Evolutionary conservation across 2,113 vertebrate genomes (phyloP).

Genomic region (Barnardius zonarius): DNA sequence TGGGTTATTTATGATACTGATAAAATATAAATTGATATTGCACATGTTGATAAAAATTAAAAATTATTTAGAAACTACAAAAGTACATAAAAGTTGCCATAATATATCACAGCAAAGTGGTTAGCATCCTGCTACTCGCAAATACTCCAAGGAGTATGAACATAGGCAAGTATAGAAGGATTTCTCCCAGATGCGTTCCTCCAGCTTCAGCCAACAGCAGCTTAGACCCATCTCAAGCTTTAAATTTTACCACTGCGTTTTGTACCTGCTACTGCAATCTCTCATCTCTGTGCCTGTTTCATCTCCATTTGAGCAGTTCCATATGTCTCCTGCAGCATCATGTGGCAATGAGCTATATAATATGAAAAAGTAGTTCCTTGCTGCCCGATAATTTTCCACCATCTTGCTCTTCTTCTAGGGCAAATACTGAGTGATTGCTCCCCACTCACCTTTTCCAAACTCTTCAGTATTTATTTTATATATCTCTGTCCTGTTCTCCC

Average conservation of each 20-base stretch:
- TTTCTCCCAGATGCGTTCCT: neutral
- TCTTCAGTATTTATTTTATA: neutral
- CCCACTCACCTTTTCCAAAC: neutral
- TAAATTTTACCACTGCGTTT: neutral
- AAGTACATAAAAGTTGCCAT: neutral
- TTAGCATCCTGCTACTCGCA: neutral
- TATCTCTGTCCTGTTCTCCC: neutral
- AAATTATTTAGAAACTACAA: neutral
- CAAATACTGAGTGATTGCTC: neutral
- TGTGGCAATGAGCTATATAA: neutral
- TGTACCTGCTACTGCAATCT: neutral
- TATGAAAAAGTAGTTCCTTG: neutral
- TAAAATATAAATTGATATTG: neutral
- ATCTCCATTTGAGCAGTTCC: neutral
- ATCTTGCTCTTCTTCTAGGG: neutral
- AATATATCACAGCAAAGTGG: neutral
- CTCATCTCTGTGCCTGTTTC: neutral
- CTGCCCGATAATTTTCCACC: neutral
- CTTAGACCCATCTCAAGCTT: neutral
- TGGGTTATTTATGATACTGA: neutral
- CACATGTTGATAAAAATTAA: neutral
- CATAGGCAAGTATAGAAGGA: neutral
- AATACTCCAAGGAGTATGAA: neutral
- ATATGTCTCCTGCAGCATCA: neutral
- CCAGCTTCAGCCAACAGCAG: neutral